phyloP scores from a whole-genome alignment of 2,797 vertebrate species.

The Intellagama lesueurii region DNA sequence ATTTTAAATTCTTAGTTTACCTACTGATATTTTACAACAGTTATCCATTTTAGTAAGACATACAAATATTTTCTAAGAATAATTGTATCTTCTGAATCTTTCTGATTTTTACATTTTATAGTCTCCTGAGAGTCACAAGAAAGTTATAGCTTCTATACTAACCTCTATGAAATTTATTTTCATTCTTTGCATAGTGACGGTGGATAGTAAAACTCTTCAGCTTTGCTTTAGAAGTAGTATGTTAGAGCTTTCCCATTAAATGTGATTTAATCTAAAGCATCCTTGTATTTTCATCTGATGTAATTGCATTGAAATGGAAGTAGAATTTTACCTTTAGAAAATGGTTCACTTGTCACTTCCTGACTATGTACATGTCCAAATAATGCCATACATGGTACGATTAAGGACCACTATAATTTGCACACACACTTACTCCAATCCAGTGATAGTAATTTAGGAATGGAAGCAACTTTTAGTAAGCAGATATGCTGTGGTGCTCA shows the following conservation, averaged over 20 bases:
- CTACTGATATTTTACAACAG: conserved; percentile 37
- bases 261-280: conserved; percentile 30
- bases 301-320: neutral
- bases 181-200: conserved; percentile 65
- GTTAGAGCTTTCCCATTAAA: conserved; percentile 40
- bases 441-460: neutral
- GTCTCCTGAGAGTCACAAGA: conserved; percentile 68
- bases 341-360: neutral
- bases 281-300: neutral
- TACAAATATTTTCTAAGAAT: neutral
- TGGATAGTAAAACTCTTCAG: conserved; percentile 42
- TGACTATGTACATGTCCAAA: neutral
- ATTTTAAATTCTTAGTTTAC: conserved; percentile 25
- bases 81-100: conserved; percentile 27
- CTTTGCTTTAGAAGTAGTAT: conserved; percentile 30
- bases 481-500: neutral
- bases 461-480: neutral
- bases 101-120: conserved; percentile 49
- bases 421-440: neutral
- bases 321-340: neutral
- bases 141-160: conserved; percentile 55
- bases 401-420: neutral
- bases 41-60: conserved; percentile 30
- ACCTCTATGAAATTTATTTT: conserved; percentile 52
- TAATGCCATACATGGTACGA: neutral